phyloP scores from a whole-genome alignment of 2,888 invertebrate species.

The Piscicola geometra region DNA sequence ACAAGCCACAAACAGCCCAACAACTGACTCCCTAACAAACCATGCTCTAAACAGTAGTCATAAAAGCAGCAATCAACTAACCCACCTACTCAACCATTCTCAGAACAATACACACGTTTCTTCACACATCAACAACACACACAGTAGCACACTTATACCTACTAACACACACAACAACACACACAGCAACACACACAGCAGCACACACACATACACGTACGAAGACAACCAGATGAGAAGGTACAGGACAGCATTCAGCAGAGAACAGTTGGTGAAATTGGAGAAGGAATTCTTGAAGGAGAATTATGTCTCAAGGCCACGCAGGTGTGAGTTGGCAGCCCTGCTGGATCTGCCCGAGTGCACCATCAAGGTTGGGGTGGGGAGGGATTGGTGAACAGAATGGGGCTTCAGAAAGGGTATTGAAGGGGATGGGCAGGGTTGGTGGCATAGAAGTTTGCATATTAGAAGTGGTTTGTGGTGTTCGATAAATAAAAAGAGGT shows the following conservation, averaged over 20 bases:
- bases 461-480: no score
- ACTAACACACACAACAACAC: not conserved
- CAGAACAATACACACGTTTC: no score
- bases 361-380: slow-evolving; percentile 79
- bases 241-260: slow-evolving; percentile 92
- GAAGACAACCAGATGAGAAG: slow-evolving; percentile 56
- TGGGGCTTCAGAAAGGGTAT: no score
- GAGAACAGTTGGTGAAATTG: slow-evolving; percentile 84
- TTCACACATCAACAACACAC: not conserved
- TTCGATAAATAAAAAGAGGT: no score
- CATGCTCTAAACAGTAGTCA: no score
- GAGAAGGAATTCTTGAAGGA: slow-evolving; percentile 96
- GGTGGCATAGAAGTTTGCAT: no score
- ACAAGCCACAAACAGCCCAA: no score
- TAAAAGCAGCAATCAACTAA: no score
- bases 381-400: not conserved
- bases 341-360: slow-evolving; percentile 89
- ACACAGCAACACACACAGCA: slow-evolving; percentile 13
- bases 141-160: not conserved
- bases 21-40: not conserved
- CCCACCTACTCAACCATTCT: no score
- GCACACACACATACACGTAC: slow-evolving; percentile 9
- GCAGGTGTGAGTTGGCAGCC: slow-evolving; percentile 87
- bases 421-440: no score
- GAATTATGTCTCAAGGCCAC: slow-evolving; percentile 91